These are phyloP conservation scores for Pardalotus punctatus DNA, from an alignment of 2,113 vertebrate species.

Conservation along the genomic window DNA sequence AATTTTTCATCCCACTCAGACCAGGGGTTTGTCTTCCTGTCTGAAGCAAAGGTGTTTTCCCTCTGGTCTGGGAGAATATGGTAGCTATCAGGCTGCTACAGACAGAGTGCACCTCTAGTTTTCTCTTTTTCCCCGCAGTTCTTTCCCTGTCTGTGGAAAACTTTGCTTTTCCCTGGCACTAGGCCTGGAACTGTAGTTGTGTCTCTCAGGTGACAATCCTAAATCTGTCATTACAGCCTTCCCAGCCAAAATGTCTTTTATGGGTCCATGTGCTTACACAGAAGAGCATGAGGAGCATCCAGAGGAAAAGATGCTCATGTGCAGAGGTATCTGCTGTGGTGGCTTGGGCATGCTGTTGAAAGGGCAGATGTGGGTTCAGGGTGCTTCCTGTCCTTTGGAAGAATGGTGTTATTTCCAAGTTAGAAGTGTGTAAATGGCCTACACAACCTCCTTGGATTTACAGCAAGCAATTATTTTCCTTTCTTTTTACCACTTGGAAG, in stretches of 20 bases:
- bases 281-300: background rate
- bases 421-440: background rate
- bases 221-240: background rate
- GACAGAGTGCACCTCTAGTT: background rate
- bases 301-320: background rate
- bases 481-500: background rate
- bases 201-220: background rate
- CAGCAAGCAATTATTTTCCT: background rate
- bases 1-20: background rate
- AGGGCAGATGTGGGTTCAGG: background rate
- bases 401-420: background rate
- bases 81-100: background rate
- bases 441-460: background rate
- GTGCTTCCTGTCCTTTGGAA: background rate
- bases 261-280: background rate
- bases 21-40: background rate
- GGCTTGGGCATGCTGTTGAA: background rate
- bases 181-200: background rate
- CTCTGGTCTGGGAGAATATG: fast-evolving
- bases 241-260: background rate
- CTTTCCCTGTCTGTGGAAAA: background rate
- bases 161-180: background rate
- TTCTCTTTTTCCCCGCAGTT: background rate
- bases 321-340: fast-evolving
- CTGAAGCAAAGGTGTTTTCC: background rate